Percentiles rank a stretch among this genome's conserved stretches.
These are phyloP conservation scores for Scaptomyza flava DNA, from an alignment of 2,888 invertebrate species.

Conservation along the genomic window DNA sequence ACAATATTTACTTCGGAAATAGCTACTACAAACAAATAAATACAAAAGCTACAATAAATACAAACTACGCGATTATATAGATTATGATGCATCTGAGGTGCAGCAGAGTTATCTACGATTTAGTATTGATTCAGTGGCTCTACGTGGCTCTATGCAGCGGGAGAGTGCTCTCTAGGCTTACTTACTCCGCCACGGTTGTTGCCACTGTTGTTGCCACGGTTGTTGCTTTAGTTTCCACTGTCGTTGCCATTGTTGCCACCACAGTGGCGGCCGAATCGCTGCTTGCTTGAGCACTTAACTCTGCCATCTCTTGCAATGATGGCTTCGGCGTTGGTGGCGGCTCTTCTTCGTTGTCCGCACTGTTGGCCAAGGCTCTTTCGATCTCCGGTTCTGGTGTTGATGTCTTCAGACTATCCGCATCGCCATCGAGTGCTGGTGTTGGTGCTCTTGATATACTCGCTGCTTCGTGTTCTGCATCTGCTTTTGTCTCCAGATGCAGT, in stretches of 20 bases:
- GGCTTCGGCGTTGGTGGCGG: conserved; percentile 83
- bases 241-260: conserved; percentile 16
- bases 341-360: conserved; percentile 54
- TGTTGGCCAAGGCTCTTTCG: conserved; percentile 81
- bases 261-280: conserved; percentile 20
- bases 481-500: conserved; percentile 63
- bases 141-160: conserved; percentile 55
- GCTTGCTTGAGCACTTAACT: conserved; percentile 54
- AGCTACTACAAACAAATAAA: conserved; percentile 41
- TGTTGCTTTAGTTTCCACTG: conserved; percentile 12
- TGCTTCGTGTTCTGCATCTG: conserved; percentile 7
- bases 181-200: conserved; percentile 67
- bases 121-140: conserved; percentile 48
- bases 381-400: conserved; percentile 84
- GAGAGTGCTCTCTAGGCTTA: conserved; percentile 51
- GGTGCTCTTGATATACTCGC: conserved; percentile 57
- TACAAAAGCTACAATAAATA: conserved; percentile 50
- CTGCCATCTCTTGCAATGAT: conserved; percentile 80
- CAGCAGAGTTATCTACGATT: conserved; percentile 49
- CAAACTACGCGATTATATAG: conserved; percentile 45
- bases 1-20: conserved; percentile 21
- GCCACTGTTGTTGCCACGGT: conserved; percentile 2
- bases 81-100: conserved; percentile 44
- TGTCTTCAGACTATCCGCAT: conserved; percentile 82
- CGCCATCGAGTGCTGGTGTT: conserved; percentile 62